phyloP scores from a whole-genome alignment of 2,113 vertebrate species.

The Aptenodytes patagonicus region DNA sequence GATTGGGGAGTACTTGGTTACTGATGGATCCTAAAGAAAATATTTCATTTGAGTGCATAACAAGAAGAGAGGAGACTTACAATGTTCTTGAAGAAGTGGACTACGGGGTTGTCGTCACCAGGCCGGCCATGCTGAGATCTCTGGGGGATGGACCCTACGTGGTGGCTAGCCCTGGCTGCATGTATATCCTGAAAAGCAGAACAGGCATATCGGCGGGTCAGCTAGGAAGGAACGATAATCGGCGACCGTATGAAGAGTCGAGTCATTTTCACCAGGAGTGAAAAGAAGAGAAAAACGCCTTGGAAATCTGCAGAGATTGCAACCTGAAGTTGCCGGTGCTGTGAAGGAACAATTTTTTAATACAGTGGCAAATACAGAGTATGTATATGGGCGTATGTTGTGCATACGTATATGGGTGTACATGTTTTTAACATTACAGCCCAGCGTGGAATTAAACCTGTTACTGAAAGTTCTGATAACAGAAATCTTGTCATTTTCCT shows the following conservation, averaged over 20 bases:
- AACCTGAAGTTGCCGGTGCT: not conserved
- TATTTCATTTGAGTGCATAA: not conserved
- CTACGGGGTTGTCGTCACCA: slow-evolving; percentile 89
- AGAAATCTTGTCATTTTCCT: not conserved
- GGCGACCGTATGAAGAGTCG: not conserved
- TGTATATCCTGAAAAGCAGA: slow-evolving; percentile 76
- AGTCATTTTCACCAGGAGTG: not conserved
- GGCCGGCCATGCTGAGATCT: slow-evolving; percentile 87
- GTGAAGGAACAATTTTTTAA: not conserved
- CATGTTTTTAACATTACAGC: fast-evolving
- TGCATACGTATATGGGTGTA: not conserved
- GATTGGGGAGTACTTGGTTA: not conserved
- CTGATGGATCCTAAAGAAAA: not conserved
- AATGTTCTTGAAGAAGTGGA: slow-evolving; percentile 97
- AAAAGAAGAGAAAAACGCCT: not conserved
- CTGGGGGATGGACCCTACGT: slow-evolving; percentile 83
- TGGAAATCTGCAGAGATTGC: not conserved
- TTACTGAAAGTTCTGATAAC: not conserved
- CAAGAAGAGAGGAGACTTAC: slow-evolving; percentile 74
- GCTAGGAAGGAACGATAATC: not conserved
- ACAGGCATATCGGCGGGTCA: not conserved
- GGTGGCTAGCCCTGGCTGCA: slow-evolving; percentile 72
- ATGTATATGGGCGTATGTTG: not conserved
- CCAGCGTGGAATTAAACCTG: not conserved
- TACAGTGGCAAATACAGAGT: not conserved